phyloP scores from a whole-genome alignment of 2,888 invertebrate genomes.

The Pterobdella sp. region DNA sequence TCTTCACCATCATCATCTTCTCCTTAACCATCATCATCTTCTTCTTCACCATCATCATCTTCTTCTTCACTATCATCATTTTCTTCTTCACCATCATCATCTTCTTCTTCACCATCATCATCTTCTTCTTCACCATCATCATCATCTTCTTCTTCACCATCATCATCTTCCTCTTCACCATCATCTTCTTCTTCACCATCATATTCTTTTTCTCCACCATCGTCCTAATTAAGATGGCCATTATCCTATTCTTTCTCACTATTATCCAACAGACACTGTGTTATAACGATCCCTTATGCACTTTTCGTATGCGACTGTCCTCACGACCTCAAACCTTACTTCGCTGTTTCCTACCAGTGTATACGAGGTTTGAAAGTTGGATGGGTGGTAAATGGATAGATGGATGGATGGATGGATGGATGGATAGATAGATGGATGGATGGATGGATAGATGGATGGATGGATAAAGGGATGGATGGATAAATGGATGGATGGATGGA shows the following conservation, averaged over 20 bases:
- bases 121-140: constrained; percentile 20
- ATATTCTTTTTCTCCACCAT: constrained; percentile 20
- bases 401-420: not conserved
- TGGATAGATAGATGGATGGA: not conserved
- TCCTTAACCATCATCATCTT: constrained; percentile 21
- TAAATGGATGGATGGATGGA: constrained; percentile 26
- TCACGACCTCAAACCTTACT: constrained; percentile 21
- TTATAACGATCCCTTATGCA: not conserved
- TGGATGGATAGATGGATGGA: not conserved
- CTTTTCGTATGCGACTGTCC: not conserved
- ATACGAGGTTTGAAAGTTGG: not conserved
- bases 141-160: constrained; percentile 25
- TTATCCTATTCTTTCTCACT: not conserved
- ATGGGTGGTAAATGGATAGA: not conserved
- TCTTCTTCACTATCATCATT: constrained; percentile 18
- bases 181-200: constrained; percentile 25
- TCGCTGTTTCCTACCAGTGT: not conserved
- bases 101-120: constrained; percentile 25
- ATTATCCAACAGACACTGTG: not conserved
- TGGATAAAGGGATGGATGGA: constrained; percentile 19
- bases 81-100: constrained; percentile 27
- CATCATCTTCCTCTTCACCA: constrained; percentile 22
- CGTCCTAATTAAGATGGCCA: not conserved
- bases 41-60: constrained; percentile 19
- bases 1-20: constrained; percentile 10